phyloP scores from a whole-genome alignment of 2,888 invertebrate species.

The Lucinisca nassula region DNA sequence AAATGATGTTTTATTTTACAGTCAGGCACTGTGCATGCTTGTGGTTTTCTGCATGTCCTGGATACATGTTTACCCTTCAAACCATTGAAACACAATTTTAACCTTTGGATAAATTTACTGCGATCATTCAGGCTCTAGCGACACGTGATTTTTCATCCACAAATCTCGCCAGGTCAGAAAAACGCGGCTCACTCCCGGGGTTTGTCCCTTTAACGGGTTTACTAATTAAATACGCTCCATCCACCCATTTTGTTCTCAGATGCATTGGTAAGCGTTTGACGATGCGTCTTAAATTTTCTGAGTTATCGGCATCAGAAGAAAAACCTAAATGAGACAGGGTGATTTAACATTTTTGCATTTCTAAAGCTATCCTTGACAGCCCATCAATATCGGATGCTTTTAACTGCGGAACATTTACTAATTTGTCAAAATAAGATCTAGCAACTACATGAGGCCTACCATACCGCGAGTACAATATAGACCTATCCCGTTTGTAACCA shows the following conservation, averaged over 20 bases:
- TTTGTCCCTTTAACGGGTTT: background rate
- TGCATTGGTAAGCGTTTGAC: constrained; percentile 37
- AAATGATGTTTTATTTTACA: constrained; percentile 32
- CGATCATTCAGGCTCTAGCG: constrained; percentile 31
- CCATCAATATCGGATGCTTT: constrained; percentile 12
- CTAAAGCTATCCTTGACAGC: constrained; percentile 25
- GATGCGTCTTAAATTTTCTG: constrained; percentile 34
- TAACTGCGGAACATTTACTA: constrained; percentile 20
- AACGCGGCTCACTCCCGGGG: constrained; percentile 41
- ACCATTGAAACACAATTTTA: constrained; percentile 42
- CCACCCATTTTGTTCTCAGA: constrained; percentile 43
- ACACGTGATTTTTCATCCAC: constrained; percentile 34
- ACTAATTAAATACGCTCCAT: constrained; percentile 33
- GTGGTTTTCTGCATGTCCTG: constrained; percentile 30
- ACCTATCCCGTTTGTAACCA: constrained; percentile 30
- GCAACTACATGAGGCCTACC: constrained; percentile 40
- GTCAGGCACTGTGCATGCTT: constrained; percentile 22
- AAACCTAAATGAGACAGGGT: constrained; percentile 39
- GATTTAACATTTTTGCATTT: constrained; percentile 47
- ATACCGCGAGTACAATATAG: constrained; percentile 43
- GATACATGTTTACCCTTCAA: constrained; percentile 37
- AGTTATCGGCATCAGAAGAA: constrained; percentile 38
- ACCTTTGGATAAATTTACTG: constrained; percentile 9
- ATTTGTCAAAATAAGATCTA: constrained; percentile 32
- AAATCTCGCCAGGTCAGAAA: constrained; percentile 36